Evolutionary conservation across 2,797 vertebrate species (phyloP).

Genomic region (Schizopygopsis pylzovi): DNA sequence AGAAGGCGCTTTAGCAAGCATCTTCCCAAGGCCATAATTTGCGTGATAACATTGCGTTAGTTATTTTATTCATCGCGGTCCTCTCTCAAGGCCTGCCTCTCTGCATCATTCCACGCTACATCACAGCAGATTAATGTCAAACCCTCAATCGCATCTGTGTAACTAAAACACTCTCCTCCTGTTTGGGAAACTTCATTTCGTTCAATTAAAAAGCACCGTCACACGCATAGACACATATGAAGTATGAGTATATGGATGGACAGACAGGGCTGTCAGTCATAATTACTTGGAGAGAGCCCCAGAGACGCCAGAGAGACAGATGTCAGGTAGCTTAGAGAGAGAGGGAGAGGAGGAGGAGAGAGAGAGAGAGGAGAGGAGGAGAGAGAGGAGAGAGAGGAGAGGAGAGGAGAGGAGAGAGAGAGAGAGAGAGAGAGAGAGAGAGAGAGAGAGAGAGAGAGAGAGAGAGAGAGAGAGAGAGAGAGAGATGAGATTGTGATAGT

Average conservation of each 20-base stretch:
- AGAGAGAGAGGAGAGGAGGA: neutral
- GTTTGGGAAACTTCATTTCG: slow-evolving; percentile 29
- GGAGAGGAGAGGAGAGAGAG: neutral
- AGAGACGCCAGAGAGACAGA: too few species aligned
- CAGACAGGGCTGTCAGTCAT: slow-evolving; percentile 27
- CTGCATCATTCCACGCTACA: slow-evolving; percentile 31
- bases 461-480: neutral
- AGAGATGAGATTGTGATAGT: slow-evolving; percentile 14
- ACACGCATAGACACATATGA: slow-evolving; percentile 11
- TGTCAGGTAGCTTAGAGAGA: too few species aligned
- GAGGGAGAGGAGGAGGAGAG: neutral
- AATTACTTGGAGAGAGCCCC: slow-evolving; percentile 10
- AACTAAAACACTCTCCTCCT: slow-evolving; percentile 9
- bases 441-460: neutral
- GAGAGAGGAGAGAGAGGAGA: neutral
- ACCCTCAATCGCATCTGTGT: slow-evolving; percentile 1
- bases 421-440: neutral
- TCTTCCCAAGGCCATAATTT: slow-evolving; percentile 23
- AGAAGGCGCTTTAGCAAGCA: neutral
- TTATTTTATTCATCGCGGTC: slow-evolving; percentile 28
- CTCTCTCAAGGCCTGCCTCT: slow-evolving; percentile 21
- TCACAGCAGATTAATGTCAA: slow-evolving; percentile 52
- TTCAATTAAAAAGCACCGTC: slow-evolving; percentile 44
- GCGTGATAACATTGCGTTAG: slow-evolving; percentile 21
- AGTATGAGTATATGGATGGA: neutral